Percentiles rank a stretch among this genome's conserved stretches.
These are phyloP conservation scores for Varanus komodoensis DNA, from an alignment of 2,113 vertebrate species.

Conservation along the genomic window DNA sequence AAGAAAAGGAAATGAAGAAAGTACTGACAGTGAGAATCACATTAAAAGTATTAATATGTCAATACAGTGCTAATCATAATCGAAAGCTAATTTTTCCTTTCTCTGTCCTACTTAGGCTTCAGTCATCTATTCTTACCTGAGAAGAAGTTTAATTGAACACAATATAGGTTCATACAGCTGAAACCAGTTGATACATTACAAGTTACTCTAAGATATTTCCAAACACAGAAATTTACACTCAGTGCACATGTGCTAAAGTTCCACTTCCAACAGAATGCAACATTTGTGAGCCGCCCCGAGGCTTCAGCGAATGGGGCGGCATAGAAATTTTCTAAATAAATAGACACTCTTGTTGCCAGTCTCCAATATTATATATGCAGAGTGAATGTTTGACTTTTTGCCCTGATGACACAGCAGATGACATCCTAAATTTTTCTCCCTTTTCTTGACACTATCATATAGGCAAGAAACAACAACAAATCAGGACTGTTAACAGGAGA, in stretches of 20 bases:
- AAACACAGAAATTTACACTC: not conserved
- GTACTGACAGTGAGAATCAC: no score
- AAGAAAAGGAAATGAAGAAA: no score
- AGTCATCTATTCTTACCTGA: not conserved
- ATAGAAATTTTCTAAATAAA: no score
- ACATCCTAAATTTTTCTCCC: slow-evolving; percentile 13
- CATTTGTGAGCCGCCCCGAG: no score
- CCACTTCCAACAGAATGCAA: slow-evolving; percentile 8
- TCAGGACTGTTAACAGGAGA: slow-evolving; percentile 64
- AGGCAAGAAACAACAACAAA: slow-evolving; percentile 60
- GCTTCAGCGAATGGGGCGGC: no score
- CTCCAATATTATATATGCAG: slow-evolving; percentile 6
- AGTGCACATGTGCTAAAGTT: not conserved
- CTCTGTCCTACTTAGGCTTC: not conserved
- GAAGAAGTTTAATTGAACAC: not conserved
- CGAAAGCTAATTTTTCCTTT: not conserved
- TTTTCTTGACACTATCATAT: slow-evolving; percentile 20
- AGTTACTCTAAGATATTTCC: not conserved
- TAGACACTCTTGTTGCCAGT: slow-evolving; percentile 8
- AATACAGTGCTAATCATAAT: not conserved
- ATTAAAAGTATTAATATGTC: no score
- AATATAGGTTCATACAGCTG: not conserved
- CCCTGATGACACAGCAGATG: slow-evolving; percentile 42
- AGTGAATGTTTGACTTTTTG: slow-evolving; percentile 31
- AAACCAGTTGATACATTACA: not conserved